A percentile compares a stretch with the other conserved stretches of the same genome.
These are phyloP conservation scores for Popillia japonica DNA, from an alignment of 1,140 invertebrate species.

Conservation along the genomic window DNA sequence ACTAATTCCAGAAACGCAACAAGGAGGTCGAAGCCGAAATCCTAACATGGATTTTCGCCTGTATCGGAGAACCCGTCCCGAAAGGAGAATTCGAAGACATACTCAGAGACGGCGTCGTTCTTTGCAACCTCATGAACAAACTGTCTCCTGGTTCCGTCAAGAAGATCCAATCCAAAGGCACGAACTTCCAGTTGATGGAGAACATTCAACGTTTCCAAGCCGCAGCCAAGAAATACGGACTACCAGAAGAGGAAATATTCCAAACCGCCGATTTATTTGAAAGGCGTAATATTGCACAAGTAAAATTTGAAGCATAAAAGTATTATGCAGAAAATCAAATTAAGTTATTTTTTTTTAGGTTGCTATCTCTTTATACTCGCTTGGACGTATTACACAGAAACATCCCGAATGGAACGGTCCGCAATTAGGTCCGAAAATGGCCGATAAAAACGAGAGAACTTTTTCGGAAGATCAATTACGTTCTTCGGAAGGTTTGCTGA, in stretches of 20 bases:
- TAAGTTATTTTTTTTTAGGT: conserved; percentile 51
- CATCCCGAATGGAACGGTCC: conserved; percentile 93
- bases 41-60: conserved; percentile 87
- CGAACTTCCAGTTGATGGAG: conserved; percentile 98
- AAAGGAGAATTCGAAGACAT: conserved; percentile 88
- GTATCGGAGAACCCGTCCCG: conserved; percentile 88
- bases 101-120: conserved; percentile 88
- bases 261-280: conserved; percentile 98
- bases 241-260: conserved; percentile 97
- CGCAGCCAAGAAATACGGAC: conserved; percentile 91
- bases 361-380: conserved; percentile 53
- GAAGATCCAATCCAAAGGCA: conserved; percentile 95
- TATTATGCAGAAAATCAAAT: too few species aligned
- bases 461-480: conserved; percentile 96
- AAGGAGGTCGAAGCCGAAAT: conserved; percentile 93
- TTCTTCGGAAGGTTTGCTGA: conserved; percentile 88
- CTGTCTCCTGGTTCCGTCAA: conserved; percentile 92
- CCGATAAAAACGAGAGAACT: conserved; percentile 90
- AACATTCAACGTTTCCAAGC: conserved; percentile 98
- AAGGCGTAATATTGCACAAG: conserved; percentile 94
- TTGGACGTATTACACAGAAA: conserved; percentile 81
- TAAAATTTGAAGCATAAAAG: too few species aligned
- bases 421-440: conserved; percentile 90
- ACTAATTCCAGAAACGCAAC: conserved; percentile 76
- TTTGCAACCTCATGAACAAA: conserved; percentile 97